A percentile compares a stretch with the other conserved stretches of the same genome.
Evolutionary conservation across 2,888 invertebrate species (phyloP).

Genomic region (Drosophila bunnanda): DNA sequence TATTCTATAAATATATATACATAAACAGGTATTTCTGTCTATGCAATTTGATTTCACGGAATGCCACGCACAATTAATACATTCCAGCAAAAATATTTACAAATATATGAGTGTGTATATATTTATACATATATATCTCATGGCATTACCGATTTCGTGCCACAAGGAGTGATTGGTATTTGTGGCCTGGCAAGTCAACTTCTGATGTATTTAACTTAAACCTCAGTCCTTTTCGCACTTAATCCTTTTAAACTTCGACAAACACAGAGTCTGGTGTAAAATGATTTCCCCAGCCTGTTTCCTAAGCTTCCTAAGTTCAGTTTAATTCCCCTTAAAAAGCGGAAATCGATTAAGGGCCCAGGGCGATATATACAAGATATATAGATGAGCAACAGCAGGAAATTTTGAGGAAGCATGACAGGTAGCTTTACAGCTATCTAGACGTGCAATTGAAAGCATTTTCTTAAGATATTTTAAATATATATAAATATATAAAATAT

Average conservation of each 20-base stretch:
- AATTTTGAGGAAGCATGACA: neutral
- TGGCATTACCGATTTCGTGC: neutral
- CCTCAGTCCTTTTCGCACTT: neutral
- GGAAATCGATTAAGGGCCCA: neutral
- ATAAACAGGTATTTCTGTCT: neutral
- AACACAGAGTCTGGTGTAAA: neutral
- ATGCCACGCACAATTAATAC: neutral
- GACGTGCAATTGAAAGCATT: too few species aligned
- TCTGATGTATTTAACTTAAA: neutral
- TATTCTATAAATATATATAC: too few species aligned
- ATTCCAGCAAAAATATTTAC: neutral
- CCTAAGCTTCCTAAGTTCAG: neutral
- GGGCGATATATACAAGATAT: neutral
- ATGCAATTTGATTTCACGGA: neutral
- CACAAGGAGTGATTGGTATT: neutral
- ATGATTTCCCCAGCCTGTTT: neutral
- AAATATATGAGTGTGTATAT: too few species aligned
- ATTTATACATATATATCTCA: neutral
- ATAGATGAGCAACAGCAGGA: neutral
- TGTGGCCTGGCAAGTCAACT: neutral
- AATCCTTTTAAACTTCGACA: neutral
- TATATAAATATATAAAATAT: too few species aligned
- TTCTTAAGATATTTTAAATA: too few species aligned
- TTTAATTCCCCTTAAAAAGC: neutral
- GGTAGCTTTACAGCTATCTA: too few species aligned